Evolutionary conservation across 2,113 vertebrate species (phyloP).

Genomic region (Tragelaphus buxtoni): DNA sequence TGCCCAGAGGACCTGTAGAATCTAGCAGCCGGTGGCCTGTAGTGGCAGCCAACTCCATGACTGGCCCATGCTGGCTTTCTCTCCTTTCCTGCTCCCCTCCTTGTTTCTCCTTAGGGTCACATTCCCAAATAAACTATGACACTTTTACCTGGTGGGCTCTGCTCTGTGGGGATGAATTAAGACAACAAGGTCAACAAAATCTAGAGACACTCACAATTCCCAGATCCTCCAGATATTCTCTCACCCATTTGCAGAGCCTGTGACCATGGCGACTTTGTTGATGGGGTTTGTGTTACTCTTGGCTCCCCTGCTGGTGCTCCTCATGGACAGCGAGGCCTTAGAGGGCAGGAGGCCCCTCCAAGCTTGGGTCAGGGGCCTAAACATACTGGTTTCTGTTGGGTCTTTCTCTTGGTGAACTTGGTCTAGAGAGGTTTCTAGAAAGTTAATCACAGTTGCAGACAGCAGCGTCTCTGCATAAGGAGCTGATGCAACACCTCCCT

Average conservation of each 20-base stretch:
- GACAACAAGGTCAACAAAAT: not conserved
- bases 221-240: not conserved
- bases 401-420: not conserved
- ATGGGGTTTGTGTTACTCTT: not conserved
- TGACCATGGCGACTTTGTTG: constrained; percentile 62
- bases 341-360: not conserved
- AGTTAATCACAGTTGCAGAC: not conserved
- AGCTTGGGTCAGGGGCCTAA: not conserved
- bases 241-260: constrained; percentile 36
- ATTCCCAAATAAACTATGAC: not conserved
- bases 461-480: not conserved
- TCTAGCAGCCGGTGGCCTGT: not conserved
- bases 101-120: not conserved
- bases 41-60: not conserved
- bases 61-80: not conserved
- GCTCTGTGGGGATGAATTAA: not conserved
- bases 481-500: not conserved
- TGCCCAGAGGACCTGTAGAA: not conserved
- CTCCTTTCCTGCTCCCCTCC: not conserved
- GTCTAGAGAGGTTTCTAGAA: not conserved
- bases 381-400: not conserved
- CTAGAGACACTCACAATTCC: not conserved
- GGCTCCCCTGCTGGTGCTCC: not conserved
- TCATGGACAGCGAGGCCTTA: not conserved
- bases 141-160: not conserved